Percentiles rank a stretch among this genome's conserved stretches.
These are phyloP conservation scores for Nemurella pictetii DNA, from an alignment of 2,888 invertebrate species.

Conservation along the genomic window DNA sequence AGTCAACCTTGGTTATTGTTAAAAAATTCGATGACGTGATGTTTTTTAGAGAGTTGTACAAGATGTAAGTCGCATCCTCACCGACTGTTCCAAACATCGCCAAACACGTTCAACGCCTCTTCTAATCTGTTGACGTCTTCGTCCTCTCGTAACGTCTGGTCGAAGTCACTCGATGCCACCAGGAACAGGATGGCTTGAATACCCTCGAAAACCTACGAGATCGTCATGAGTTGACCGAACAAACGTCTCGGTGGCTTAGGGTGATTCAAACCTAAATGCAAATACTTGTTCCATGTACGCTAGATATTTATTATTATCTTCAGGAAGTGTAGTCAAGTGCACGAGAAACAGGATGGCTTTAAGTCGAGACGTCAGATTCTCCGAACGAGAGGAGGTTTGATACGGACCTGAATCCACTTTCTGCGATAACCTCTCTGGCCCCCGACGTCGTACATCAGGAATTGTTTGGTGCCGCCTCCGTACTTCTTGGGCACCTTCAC, in stretches of 20 bases:
- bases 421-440: constrained; percentile 80
- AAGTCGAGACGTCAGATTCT: too few relatives aligned
- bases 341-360: too few relatives aligned
- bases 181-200: constrained; percentile 80
- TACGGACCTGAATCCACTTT: constrained; percentile 78
- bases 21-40: too few relatives aligned
- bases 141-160: constrained; percentile 75
- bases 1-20: too few relatives aligned
- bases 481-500: constrained; percentile 70
- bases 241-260: too few relatives aligned
- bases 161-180: constrained; percentile 79
- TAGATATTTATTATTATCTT: too few relatives aligned
- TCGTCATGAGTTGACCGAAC: too few relatives aligned
- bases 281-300: too few relatives aligned
- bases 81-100: constrained; percentile 78
- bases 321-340: too few relatives aligned
- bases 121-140: constrained; percentile 67
- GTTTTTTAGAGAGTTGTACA: too few relatives aligned
- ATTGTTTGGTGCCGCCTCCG: constrained; percentile 70
- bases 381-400: too few relatives aligned
- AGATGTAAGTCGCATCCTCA: constrained; percentile 46
- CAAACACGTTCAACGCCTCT: constrained; percentile 72
- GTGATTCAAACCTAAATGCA: too few relatives aligned
- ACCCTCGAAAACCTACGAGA: constrained; percentile 72
- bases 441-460: constrained; percentile 84